Conservation (phyloP, 2,888 invertebrate species). For the Ophion slaviceki region DNA sequence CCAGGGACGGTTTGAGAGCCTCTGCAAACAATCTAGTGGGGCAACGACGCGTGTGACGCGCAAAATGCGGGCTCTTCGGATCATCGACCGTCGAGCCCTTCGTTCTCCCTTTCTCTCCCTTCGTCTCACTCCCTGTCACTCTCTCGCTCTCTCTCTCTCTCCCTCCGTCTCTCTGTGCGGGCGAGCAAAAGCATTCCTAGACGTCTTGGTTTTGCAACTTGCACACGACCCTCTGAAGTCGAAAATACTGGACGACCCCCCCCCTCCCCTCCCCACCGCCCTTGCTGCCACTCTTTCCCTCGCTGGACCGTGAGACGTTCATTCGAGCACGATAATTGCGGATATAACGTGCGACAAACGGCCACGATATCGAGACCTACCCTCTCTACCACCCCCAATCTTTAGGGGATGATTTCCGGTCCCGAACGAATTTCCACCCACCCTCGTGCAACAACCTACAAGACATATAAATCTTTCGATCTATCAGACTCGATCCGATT, state of each 20-base stretch:
- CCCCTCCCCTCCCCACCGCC: neutral
- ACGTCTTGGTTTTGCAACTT: slow-evolving; percentile 61
- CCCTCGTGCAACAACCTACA: neutral
- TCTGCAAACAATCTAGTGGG: slow-evolving; percentile 84
- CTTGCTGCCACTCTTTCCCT: neutral
- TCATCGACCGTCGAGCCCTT: slow-evolving; percentile 78
- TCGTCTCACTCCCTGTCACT: neutral
- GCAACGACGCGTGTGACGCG: slow-evolving; percentile 83
- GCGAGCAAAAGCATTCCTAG: slow-evolving; percentile 67
- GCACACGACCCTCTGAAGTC: slow-evolving; percentile 53
- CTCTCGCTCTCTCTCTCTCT: no score
- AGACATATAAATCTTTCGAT: slow-evolving; percentile 32
- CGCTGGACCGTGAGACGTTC: slow-evolving; percentile 73
- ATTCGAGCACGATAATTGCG: slow-evolving; percentile 82
- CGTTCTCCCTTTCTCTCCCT: slow-evolving; percentile 31
- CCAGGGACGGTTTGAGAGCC: slow-evolving; percentile 79
- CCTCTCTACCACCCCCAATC: slow-evolving; percentile 63
- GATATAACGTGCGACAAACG: slow-evolving; percentile 83
- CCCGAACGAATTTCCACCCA: slow-evolving; percentile 46
- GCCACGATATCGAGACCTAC: slow-evolving; percentile 73
- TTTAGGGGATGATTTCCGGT: slow-evolving; percentile 69
- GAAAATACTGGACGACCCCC: slow-evolving; percentile 75
- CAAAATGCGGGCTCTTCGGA: slow-evolving; percentile 83
- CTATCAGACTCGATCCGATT: slow-evolving; percentile 27
- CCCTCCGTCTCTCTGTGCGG: slow-evolving; percentile 56